Base-by-base conservation (phyloP, 1,140 invertebrate species). In the Samia ricini region DNA sequence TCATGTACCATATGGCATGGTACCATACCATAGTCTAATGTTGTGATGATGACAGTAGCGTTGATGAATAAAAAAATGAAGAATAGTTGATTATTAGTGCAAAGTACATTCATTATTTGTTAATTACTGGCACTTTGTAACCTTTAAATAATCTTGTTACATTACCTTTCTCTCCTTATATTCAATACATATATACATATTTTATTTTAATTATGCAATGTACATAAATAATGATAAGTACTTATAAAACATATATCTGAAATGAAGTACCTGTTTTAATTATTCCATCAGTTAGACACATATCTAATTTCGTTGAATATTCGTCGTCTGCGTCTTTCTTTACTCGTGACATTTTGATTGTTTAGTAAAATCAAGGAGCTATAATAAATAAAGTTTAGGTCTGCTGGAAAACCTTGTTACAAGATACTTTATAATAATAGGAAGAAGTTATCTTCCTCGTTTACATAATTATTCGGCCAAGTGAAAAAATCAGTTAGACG, bases 241-340 rank as follows among this genome's bases (percentile, higher is more conserved):
- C 1, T 42, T 42, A 42, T 42, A 42, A 42, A 42, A 42, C 12
- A 42, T 42, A 12, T 42, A 15, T 1, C 79, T 90, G n/a, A n/a
- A n/a, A n/a, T n/a, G n/a, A n/a, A n/a, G n/a, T 85, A 94, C 93
- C 91, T 71, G 93, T 92, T 91, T 94, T 94, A 50, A 94, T 81
- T 63, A 93, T 74, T 26, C 89, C 90, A 80, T 94, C 93, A 29
- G 93, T 93, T 54, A 94, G 71, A 81, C 93, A 94, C 76, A 92
- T 89, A 75, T 94, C 93, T 74, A 93, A 86, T 75, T 92, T 92
- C 20, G 88, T 79, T 19, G 92, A 92, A 51, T 91, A 85, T 70
- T 91, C 90, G 67, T 94, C 93, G 79, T 93, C 92, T 0, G 73
- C 61, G 29, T 76, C 69, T 20, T 65, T 61, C 54, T 79, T 83